Base-by-base conservation (phyloP, 2,797 vertebrate genomes). In the Perdix hodgsoniae region DNA sequence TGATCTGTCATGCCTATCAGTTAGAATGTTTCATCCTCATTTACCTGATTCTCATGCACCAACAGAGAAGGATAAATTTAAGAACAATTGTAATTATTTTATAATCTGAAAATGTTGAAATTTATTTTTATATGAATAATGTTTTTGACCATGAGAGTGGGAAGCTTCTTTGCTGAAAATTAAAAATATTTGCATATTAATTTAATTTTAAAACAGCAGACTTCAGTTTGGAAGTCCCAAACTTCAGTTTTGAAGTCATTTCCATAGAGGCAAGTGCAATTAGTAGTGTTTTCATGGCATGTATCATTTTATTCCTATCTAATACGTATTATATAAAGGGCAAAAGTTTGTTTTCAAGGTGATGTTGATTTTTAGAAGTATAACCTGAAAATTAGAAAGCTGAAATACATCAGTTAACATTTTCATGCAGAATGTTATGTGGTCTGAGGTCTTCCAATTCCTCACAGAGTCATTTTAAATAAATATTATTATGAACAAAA, bases 1-100 rank as follows among this genome's bases (percentile, higher is more conserved):
- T 59, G 63, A 39, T 57, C 47, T 37, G 12, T 59, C 2, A 40
- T 65, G 47, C 33, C 70, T 88, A 18, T 57, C 66, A 15, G 24
- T 66, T 77, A 33, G 77, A 44, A 60, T 49, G 45, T 47, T 35
- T 35, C 21, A 33, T 79, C 60, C 54, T 9, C 23, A 14, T 87
- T 40, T 92, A 61, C 73, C 57, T 50, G 40, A 47, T 45, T 64
- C 18, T 74, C 15, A 11, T n/a, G 11, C 39, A 66, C 59, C 78
- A 63, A 26, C 85, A 47, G 77, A 65, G 88, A n/a, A 47, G 9
- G 65, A 93, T 85, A 63, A 54, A 65, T 83, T 67, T 35, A 9
- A 66, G 35, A 95, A 39, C 29, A 56, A 26, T 86, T 82, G 8
- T 42, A 17, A 6, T 67, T 54, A 27, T 85, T 56, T 56, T 56